phyloP scores from a whole-genome alignment of 2,888 invertebrate genomes.

The Polymixis flavicincta region DNA sequence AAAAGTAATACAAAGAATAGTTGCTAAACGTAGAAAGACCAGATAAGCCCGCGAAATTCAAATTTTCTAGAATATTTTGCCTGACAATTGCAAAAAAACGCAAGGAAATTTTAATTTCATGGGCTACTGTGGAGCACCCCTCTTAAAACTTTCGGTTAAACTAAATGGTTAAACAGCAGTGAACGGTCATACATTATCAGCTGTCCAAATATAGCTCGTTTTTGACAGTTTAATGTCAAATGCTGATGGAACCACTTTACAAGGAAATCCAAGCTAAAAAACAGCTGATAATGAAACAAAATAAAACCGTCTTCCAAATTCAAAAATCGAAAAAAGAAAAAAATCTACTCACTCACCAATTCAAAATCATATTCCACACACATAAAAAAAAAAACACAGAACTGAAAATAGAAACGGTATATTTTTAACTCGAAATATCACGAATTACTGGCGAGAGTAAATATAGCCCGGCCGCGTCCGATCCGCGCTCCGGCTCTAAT shows the following conservation, averaged over 20 bases:
- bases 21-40: no score
- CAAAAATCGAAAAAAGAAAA: background rate
- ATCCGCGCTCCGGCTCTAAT: slow-evolving; percentile 75
- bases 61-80: no score
- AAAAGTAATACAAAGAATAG: background rate
- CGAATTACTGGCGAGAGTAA: slow-evolving; percentile 15
- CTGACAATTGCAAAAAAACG: no score
- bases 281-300: slow-evolving; percentile 2
- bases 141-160: background rate
- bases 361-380: slow-evolving; percentile 83
- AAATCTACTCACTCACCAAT: slow-evolving; percentile 84
- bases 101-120: no score
- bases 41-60: no score
- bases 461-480: slow-evolving; percentile 69
- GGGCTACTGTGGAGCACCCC: no score
- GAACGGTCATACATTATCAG: background rate
- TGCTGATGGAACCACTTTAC: background rate
- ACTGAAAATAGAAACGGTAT: slow-evolving; percentile 43
- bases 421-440: slow-evolving; percentile 56
- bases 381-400: slow-evolving; percentile 65
- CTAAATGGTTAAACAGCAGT: no score
- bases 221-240: background rate
- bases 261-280: background rate
- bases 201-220: background rate
- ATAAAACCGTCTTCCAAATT: background rate